A percentile compares a stretch with the other conserved stretches of the same genome.
Conservation (phyloP, 1,140 invertebrate species). For the Acyrthosiphon pisum region DNA sequence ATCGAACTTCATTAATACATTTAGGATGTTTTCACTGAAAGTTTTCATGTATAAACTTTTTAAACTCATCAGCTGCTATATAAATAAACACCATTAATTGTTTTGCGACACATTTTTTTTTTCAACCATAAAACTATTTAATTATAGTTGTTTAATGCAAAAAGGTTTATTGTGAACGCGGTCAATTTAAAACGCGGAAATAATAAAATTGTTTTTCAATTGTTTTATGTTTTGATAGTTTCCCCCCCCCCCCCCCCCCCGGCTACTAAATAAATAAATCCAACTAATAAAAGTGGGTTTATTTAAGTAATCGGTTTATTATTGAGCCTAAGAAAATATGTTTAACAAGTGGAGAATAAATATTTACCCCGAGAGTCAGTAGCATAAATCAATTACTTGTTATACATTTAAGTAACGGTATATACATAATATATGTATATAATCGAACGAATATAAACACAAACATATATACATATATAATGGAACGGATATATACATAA, state of each 20-base stretch:
- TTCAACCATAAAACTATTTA: background rate
- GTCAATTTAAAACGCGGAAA: slow-evolving; percentile 6
- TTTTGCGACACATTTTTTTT: background rate
- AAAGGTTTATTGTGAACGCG: background rate
- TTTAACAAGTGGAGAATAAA: background rate
- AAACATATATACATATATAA: no score
- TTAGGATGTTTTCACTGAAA: background rate
- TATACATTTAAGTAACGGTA: background rate
- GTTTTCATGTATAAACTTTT: background rate
- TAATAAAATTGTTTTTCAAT: slow-evolving; percentile 1
- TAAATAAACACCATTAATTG: slow-evolving; percentile 15
- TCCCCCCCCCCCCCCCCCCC: no score
- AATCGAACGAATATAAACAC: no score
- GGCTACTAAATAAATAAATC: background rate
- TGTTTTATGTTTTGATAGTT: background rate
- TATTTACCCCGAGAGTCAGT: background rate
- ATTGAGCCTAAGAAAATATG: background rate
- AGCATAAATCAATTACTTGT: background rate
- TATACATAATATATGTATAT: background rate
- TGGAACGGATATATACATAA: no score
- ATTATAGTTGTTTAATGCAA: background rate
- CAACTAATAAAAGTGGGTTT: background rate
- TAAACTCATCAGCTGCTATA: background rate
- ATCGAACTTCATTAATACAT: background rate
- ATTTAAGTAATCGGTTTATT: background rate